Evolutionary conservation across 2,888 invertebrate species (phyloP).

Genomic region (Phortica okadai): DNA sequence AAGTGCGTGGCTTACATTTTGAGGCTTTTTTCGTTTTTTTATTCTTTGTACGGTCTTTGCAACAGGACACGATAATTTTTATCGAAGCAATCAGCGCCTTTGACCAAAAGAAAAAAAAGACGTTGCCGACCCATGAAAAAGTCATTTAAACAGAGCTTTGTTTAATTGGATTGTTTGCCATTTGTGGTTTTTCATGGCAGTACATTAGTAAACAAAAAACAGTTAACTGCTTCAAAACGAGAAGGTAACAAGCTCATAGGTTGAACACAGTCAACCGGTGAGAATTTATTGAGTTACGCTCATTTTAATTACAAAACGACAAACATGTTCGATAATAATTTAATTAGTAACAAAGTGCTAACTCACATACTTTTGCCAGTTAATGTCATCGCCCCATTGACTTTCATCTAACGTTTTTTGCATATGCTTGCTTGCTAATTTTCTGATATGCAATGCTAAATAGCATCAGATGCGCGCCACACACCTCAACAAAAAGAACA

Average conservation of each 20-base stretch:
- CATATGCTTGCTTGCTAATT: slow-evolving; percentile 67
- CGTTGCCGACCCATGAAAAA: slow-evolving; percentile 5
- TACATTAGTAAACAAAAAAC: no score
- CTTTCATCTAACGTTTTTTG: slow-evolving; percentile 61
- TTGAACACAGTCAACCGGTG: slow-evolving; percentile 8
- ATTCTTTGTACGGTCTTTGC: neutral
- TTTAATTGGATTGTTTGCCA: slow-evolving; percentile 24
- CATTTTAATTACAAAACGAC: slow-evolving; percentile 9
- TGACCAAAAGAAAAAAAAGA: slow-evolving; percentile 1
- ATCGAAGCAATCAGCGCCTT: slow-evolving; percentile 26
- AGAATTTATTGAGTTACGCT: slow-evolving; percentile 36
- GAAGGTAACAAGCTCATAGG: no score
- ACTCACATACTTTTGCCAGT: slow-evolving; percentile 3
- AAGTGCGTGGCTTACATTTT: slow-evolving; percentile 3
- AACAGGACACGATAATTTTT: slow-evolving; percentile 21
- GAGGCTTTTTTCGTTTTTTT: neutral
- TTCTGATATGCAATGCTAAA: slow-evolving; percentile 41
- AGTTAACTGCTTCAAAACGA: no score
- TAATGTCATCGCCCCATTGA: slow-evolving; percentile 9
- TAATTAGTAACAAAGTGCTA: slow-evolving; percentile 62
- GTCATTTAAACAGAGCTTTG: slow-evolving; percentile 20
- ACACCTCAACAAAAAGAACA: no score
- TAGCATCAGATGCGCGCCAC: neutral
- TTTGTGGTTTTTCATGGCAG: slow-evolving; percentile 17
- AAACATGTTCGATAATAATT: slow-evolving; percentile 54